A percentile compares a stretch with the other conserved stretches of the same genome.
Evolutionary conservation across 2,113 vertebrate genomes (phyloP).

Genomic region (Delphinus delphis): DNA sequence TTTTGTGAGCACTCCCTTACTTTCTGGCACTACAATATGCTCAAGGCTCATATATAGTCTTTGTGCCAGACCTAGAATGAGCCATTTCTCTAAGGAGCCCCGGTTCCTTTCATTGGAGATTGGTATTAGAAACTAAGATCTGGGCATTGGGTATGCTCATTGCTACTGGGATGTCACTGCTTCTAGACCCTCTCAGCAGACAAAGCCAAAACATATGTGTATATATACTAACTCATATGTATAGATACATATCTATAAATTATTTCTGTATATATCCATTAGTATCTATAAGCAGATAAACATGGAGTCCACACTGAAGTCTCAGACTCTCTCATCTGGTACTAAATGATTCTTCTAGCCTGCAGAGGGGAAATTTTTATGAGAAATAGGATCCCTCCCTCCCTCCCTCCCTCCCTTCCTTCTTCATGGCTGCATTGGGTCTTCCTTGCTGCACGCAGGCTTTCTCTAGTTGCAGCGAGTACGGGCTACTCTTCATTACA

Average conservation of each 20-base stretch:
- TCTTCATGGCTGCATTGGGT: too few relatives aligned
- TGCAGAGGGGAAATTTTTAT: not conserved
- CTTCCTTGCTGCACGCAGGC: too few relatives aligned
- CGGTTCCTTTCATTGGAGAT: not conserved
- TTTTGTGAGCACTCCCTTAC: not conserved
- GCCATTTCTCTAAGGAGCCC: not conserved
- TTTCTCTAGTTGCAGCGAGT: too few relatives aligned
- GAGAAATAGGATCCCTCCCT: not conserved
- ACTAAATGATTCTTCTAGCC: not conserved
- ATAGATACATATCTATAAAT: not conserved
- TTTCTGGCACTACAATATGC: not conserved
- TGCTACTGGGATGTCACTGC: not conserved
- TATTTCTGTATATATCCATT: not conserved
- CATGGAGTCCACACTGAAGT: not conserved
- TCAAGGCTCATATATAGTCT: not conserved
- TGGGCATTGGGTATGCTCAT: not conserved
- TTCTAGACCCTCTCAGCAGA: not conserved
- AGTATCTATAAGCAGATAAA: not conserved
- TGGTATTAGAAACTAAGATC: not conserved
- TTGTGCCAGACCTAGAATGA: not conserved
- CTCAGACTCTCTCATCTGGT: not conserved
- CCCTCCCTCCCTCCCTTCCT: too few relatives aligned
- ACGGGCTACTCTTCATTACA: too few relatives aligned
- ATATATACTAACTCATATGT: not conserved
- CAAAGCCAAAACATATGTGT: not conserved